phyloP scores from a whole-genome alignment of 2,113 vertebrate species.

The Micromys minutus region DNA sequence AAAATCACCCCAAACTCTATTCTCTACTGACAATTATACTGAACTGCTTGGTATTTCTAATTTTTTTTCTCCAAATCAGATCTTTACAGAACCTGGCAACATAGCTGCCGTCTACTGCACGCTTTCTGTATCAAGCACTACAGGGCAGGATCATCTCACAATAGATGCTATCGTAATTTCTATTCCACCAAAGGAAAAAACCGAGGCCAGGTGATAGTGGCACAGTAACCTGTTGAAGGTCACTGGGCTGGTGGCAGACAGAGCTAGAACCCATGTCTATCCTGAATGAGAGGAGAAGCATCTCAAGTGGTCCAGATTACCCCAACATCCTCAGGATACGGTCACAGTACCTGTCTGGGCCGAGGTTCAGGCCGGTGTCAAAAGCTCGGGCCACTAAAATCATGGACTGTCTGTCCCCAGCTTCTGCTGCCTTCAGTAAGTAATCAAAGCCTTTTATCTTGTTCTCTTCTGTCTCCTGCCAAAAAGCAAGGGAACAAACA shows the following conservation, averaged over 20 bases:
- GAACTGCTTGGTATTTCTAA: neutral
- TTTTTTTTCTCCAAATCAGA: neutral
- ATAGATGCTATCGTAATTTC: neutral
- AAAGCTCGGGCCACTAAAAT: conserved; percentile 94
- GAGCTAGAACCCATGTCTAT: neutral
- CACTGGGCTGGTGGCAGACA: neutral
- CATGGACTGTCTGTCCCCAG: conserved; percentile 96
- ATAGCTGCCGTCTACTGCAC: neutral
- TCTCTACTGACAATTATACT: neutral
- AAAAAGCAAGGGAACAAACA: neutral
- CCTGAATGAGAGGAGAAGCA: neutral
- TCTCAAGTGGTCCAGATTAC: neutral
- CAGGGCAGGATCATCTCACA: neutral
- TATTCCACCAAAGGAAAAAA: neutral
- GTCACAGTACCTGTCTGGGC: conserved; percentile 89
- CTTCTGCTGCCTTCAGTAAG: conserved; percentile 93
- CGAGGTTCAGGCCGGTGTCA: conserved; percentile 91
- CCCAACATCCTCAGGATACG: neutral
- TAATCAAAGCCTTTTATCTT: conserved; percentile 92
- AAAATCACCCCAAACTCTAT: neutral
- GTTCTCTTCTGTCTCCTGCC: conserved; percentile 92
- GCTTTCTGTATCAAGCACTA: neutral
- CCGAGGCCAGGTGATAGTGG: neutral
- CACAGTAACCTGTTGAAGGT: neutral
- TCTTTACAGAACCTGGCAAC: neutral